A percentile compares a stretch with the other conserved stretches of the same genome.
Conservation (phyloP, 1,140 invertebrate species). For the Hycleus phaleratus region DNA sequence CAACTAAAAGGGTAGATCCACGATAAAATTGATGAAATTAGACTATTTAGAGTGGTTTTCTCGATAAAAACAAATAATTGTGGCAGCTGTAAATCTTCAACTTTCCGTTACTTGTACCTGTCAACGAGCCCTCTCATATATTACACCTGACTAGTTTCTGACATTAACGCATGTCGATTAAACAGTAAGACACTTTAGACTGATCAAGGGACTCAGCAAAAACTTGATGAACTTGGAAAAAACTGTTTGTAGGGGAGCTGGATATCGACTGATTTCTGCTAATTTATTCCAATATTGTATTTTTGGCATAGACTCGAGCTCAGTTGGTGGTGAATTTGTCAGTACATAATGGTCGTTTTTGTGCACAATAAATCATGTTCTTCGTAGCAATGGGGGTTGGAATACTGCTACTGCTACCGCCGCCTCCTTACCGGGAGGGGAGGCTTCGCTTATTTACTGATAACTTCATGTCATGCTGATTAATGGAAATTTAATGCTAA, state of each 20-base stretch:
- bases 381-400: conserved; percentile 8
- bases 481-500: conserved; percentile 40
- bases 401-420: not conserved
- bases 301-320: too few relatives aligned
- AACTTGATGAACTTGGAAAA: too few relatives aligned
- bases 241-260: too few relatives aligned
- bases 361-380: conserved; percentile 31
- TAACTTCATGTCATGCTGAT: conserved; percentile 37
- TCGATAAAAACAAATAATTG: conserved; percentile 24
- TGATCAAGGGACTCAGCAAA: too few relatives aligned
- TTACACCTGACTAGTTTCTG: conserved; percentile 23
- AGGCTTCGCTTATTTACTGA: conserved; percentile 37
- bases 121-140: conserved; percentile 25
- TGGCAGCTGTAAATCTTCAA: conserved; percentile 28
- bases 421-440: conserved; percentile 18
- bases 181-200: conserved; percentile 3
- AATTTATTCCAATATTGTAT: too few relatives aligned
- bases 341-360: not conserved
- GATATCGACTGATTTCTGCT: too few relatives aligned
- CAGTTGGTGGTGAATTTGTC: conserved; percentile 1
- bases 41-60: not conserved
- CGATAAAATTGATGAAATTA: conserved; percentile 1
- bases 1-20: not conserved
- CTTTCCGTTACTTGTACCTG: conserved; percentile 30
- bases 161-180: conserved; percentile 30